Conservation (phyloP, 2,113 vertebrate genomes). For the Danionella cerebrum region DNA sequence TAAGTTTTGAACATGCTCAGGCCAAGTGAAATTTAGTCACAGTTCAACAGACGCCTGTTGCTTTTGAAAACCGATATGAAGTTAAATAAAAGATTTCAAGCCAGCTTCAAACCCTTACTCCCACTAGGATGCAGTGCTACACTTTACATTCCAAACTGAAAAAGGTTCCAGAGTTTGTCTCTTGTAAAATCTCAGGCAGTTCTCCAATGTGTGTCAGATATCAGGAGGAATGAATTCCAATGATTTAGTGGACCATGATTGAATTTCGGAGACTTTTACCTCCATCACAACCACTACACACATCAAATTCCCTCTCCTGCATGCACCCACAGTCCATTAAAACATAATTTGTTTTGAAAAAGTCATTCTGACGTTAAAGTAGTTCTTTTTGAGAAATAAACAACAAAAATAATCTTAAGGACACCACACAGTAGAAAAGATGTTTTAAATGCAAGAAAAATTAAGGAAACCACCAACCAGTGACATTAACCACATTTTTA, state of each 20-base stretch:
- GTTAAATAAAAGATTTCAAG: slow-evolving; percentile 29
- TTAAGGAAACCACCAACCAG: slow-evolving; percentile 4
- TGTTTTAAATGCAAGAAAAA: slow-evolving; percentile 9
- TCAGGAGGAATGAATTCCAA: slow-evolving; percentile 64
- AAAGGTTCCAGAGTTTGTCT: slow-evolving; percentile 42
- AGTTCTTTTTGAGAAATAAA: not conserved
- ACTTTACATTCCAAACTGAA: not conserved
- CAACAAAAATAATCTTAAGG: not conserved
- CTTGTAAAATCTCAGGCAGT: slow-evolving; percentile 61
- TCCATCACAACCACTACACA: slow-evolving; percentile 20
- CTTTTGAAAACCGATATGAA: slow-evolving; percentile 9
- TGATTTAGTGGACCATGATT: slow-evolving; percentile 62
- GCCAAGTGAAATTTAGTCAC: slow-evolving; percentile 27
- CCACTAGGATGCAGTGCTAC: not conserved
- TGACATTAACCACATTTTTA: too few species aligned
- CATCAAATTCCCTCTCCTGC: slow-evolving; percentile 46
- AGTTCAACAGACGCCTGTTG: slow-evolving; percentile 25
- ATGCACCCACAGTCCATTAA: slow-evolving; percentile 50
- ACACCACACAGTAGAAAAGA: not conserved
- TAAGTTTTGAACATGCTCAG: slow-evolving; percentile 11
- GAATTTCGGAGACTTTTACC: slow-evolving; percentile 54
- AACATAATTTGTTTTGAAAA: not conserved
- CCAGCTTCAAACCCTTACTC: not conserved
- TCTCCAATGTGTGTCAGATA: slow-evolving; percentile 36
- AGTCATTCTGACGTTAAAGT: not conserved